Percentiles rank a stretch among this genome's conserved stretches.
These are phyloP conservation scores for Philypnodon macrostomus DNA, from an alignment of 2,797 vertebrate species.

Conservation along the genomic window DNA sequence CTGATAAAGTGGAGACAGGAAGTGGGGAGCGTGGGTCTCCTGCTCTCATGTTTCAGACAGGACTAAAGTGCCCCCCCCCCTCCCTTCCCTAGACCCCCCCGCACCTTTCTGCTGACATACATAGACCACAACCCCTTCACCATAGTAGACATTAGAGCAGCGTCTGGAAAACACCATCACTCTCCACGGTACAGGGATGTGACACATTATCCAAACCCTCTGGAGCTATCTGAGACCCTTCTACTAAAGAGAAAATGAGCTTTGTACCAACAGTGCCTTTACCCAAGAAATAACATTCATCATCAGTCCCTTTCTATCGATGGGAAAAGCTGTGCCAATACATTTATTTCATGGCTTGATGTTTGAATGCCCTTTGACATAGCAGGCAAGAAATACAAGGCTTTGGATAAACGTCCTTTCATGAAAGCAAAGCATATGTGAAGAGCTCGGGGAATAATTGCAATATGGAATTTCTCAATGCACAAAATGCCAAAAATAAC, in stretches of 20 bases:
- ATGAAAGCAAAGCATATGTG: too few relatives aligned
- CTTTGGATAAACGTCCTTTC: too few relatives aligned
- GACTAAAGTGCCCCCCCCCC: slow-evolving; percentile 33
- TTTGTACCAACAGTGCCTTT: too few relatives aligned
- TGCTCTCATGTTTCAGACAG: slow-evolving; percentile 67
- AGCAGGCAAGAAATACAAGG: too few relatives aligned
- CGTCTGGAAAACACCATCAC: slow-evolving; percentile 56
- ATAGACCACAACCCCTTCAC: slow-evolving; percentile 64
- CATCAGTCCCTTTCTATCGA: too few relatives aligned
- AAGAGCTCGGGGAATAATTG: too few relatives aligned
- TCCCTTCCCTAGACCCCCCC: not conserved
- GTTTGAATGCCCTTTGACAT: too few relatives aligned
- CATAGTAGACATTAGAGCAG: slow-evolving; percentile 52
- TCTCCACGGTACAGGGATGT: slow-evolving; percentile 32
- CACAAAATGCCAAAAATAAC: too few relatives aligned
- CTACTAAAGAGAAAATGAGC: not conserved
- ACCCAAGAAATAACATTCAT: too few relatives aligned
- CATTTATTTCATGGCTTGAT: too few relatives aligned
- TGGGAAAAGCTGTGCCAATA: too few relatives aligned
- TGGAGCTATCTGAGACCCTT: not conserved
- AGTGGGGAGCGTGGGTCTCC: slow-evolving; percentile 66
- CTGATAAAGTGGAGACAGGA: slow-evolving; percentile 80
- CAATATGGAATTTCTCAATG: too few relatives aligned
- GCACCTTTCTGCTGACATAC: slow-evolving; percentile 64
- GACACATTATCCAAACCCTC: slow-evolving; percentile 25